Evolutionary conservation across 2,113 vertebrate species (phyloP).

Genomic region (Labeo rohita): DNA sequence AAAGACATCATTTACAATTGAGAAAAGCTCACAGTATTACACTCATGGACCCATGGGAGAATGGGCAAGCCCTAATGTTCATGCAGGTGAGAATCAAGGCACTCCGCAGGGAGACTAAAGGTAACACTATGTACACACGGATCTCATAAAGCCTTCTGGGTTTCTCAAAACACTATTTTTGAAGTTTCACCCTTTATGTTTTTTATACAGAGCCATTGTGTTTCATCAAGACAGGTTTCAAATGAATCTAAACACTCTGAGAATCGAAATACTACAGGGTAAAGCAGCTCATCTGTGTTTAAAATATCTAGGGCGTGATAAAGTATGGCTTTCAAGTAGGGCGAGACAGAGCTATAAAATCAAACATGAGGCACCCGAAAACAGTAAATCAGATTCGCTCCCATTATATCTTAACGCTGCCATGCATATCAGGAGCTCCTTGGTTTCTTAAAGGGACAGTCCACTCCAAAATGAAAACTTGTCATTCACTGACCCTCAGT

Average conservation of each 20-base stretch:
- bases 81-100: slow-evolving; percentile 69
- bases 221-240: neutral
- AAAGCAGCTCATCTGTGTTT: neutral
- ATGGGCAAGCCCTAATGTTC: slow-evolving; percentile 36
- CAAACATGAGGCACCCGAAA: slow-evolving; percentile 1
- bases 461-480: neutral
- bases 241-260: neutral
- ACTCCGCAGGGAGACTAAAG: slow-evolving; percentile 59
- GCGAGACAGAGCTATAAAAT: neutral
- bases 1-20: slow-evolving; percentile 8
- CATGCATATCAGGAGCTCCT: neutral
- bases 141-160: neutral
- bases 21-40: slow-evolving; percentile 40
- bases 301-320: neutral
- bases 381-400: neutral
- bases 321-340: slow-evolving; percentile 45
- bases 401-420: neutral
- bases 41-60: slow-evolving; percentile 11
- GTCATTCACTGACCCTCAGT: neutral
- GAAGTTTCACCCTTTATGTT: neutral
- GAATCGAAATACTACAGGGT: slow-evolving; percentile 12
- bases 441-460: neutral
- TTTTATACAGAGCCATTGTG: neutral
- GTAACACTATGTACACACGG: neutral
- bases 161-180: neutral